These are phyloP conservation scores for Anthrax anthrax DNA, from an alignment of 2,888 invertebrate species.

Conservation along the genomic window DNA sequence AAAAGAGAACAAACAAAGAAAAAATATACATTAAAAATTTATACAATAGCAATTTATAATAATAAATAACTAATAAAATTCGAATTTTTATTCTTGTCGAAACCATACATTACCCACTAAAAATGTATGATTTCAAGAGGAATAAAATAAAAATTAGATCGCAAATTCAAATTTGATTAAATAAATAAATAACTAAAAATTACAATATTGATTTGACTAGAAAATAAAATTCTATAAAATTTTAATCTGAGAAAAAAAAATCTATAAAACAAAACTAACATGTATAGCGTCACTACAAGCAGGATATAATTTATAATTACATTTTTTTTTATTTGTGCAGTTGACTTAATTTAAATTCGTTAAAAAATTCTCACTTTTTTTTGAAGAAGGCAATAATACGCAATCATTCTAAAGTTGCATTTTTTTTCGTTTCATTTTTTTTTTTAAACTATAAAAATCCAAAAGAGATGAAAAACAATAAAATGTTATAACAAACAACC, in stretches of 20 bases:
- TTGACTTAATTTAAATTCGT: neutral
- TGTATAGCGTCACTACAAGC: neutral
- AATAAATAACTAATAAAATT: neutral
- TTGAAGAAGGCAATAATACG: neutral
- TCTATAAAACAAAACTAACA: constrained; percentile 1
- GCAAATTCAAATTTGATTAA: neutral
- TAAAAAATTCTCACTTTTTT: too few species aligned
- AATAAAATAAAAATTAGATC: neutral
- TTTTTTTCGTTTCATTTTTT: neutral
- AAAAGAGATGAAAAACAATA: too few species aligned
- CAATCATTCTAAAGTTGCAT: constrained; percentile 7
- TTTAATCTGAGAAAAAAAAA: too few species aligned
- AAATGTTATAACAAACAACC: neutral
- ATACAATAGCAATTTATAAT: neutral
- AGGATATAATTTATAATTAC: neutral
- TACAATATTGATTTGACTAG: constrained; percentile 6
- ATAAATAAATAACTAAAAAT: neutral
- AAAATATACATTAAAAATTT: neutral
- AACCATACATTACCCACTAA: neutral
- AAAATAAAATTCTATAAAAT: too few species aligned
- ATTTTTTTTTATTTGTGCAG: neutral
- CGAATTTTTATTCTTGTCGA: neutral
- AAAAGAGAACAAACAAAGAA: neutral
- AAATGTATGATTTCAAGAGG: neutral
- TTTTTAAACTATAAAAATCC: neutral